A percentile compares a stretch with the other conserved stretches of the same genome.
phyloP scores from a whole-genome alignment of 2,888 invertebrate genomes.

The Amiota mariae region DNA sequence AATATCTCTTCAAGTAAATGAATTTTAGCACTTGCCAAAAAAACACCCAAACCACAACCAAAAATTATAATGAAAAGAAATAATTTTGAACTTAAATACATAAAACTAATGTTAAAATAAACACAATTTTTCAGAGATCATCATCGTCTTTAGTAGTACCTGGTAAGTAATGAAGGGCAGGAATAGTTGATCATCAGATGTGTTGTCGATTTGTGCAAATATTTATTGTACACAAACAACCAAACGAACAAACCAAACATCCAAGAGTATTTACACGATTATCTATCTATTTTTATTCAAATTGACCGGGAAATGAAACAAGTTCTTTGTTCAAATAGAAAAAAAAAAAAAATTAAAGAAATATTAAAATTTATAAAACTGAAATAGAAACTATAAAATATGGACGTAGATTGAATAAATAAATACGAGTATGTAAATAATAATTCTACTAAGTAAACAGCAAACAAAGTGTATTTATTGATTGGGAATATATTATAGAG shows the following conservation, averaged over 20 bases:
- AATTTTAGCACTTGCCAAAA: constrained; percentile 23
- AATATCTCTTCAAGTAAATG: background rate
- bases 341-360: background rate
- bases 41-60: background rate
- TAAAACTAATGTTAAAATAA: background rate
- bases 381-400: too few species aligned
- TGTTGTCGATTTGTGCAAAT: background rate
- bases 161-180: too few species aligned
- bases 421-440: too few species aligned
- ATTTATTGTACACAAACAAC: background rate
- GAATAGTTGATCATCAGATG: too few species aligned
- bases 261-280: background rate
- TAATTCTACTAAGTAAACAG: too few species aligned
- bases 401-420: too few species aligned
- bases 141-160: background rate
- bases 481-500: too few species aligned
- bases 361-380: too few species aligned
- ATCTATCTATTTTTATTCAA: too few species aligned
- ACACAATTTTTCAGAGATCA: background rate
- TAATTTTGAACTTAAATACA: background rate
- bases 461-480: too few species aligned
- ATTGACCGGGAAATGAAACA: background rate
- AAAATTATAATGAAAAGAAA: constrained; percentile 4
- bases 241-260: background rate
- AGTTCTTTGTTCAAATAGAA: constrained; percentile 9